A percentile compares a stretch with the other conserved stretches of the same genome.
Evolutionary conservation across 2,888 invertebrate genomes (phyloP).

Genomic region (Brachylomia viminalis): DNA sequence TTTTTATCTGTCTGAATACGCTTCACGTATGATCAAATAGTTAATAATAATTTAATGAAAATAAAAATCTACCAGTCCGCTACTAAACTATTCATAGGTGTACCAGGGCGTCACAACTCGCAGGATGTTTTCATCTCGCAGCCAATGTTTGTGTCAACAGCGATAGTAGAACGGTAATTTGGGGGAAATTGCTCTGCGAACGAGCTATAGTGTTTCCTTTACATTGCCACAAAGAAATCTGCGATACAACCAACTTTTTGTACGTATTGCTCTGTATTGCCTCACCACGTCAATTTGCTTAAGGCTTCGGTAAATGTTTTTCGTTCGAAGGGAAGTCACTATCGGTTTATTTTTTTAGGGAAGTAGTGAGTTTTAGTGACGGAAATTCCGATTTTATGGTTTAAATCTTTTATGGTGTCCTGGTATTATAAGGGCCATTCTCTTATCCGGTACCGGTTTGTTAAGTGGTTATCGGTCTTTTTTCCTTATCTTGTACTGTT

Average conservation of each 20-base stretch:
- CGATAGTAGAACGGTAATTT: conserved; percentile 66
- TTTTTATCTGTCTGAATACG: not conserved
- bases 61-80: conserved; percentile 23
- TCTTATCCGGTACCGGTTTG: not conserved
- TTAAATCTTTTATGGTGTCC: conserved; percentile 39
- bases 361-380: conserved; percentile 38
- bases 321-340: conserved; percentile 35
- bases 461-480: not conserved
- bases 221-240: conserved; percentile 51
- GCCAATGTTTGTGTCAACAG: conserved; percentile 83
- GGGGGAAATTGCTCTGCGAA: conserved; percentile 64
- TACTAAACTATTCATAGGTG: conserved; percentile 65
- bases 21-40: too few species aligned
- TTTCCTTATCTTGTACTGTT: not conserved
- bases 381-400: conserved; percentile 31
- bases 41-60: not conserved
- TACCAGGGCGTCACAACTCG: conserved; percentile 61
- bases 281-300: conserved; percentile 45
- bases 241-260: conserved; percentile 55
- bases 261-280: conserved; percentile 43
- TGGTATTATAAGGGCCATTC: conserved; percentile 32
- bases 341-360: conserved; percentile 41
- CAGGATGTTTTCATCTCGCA: conserved; percentile 82
- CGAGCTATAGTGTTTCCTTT: conserved; percentile 63
- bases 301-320: conserved; percentile 54